Evolutionary conservation across 2,797 vertebrate species (phyloP).

Genomic region (Taenioides sp.): DNA sequence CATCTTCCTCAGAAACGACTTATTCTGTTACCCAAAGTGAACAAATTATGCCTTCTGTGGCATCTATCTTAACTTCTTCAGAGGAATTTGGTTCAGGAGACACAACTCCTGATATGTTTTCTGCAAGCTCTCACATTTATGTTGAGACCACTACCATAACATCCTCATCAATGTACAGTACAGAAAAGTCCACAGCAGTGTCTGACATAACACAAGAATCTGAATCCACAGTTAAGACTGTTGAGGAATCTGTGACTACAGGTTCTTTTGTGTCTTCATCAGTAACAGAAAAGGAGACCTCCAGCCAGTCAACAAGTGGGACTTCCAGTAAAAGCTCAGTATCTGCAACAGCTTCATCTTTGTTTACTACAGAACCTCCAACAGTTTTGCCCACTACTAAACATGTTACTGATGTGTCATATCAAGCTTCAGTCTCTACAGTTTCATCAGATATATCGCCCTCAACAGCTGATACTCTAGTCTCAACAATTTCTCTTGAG

Average conservation of each 20-base stretch:
- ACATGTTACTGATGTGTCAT: not conserved
- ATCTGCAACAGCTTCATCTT: not conserved
- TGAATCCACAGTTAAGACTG: not conserved
- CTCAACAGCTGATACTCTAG: not conserved
- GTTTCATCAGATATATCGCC: not conserved
- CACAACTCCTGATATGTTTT: conserved; percentile 7
- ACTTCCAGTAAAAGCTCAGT: not conserved
- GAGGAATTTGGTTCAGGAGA: conserved; percentile 33
- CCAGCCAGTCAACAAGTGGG: too few species aligned
- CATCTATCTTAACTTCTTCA: not conserved
- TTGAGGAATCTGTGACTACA: conserved; percentile 1
- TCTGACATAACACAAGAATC: not conserved
- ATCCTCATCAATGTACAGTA: not conserved
- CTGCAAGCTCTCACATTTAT: not conserved
- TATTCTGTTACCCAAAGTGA: not conserved
- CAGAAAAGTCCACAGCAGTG: not conserved
- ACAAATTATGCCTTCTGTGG: not conserved
- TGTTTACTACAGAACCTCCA: not conserved
- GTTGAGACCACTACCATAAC: fast-evolving
- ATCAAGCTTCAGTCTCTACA: not conserved
- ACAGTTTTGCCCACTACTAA: not conserved
- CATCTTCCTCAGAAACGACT: not conserved
- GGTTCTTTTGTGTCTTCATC: not conserved
- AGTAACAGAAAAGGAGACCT: too few species aligned
- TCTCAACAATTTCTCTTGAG: not conserved